These are phyloP conservation scores for Hirundichthys speculiger DNA, from an alignment of 2,113 vertebrate species.

Conservation along the genomic window DNA sequence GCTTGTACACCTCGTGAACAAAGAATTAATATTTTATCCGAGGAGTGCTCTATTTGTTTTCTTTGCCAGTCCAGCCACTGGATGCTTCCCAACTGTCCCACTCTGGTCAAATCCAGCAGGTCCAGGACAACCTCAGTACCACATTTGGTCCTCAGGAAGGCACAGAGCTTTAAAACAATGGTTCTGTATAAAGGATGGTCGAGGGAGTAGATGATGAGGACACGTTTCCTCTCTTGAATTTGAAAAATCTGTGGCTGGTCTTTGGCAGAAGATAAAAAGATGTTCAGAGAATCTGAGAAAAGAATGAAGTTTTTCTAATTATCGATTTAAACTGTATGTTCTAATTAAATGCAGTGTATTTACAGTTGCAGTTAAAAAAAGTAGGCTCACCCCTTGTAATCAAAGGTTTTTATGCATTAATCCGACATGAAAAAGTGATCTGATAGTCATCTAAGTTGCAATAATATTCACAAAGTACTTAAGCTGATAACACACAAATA, in stretches of 20 bases:
- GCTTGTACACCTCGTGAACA: constrained; percentile 90
- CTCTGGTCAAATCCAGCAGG: constrained; percentile 82
- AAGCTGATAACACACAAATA: too few species aligned
- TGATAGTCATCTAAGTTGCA: too few species aligned
- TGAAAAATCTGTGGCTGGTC: constrained; percentile 15
- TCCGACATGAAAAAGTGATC: too few species aligned
- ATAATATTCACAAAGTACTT: too few species aligned
- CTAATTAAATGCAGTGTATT: background rate
- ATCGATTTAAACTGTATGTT: constrained; percentile 4
- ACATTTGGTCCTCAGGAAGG: constrained; percentile 87
- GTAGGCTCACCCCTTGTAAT: too few species aligned
- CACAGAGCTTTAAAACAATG: constrained; percentile 87
- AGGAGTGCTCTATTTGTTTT: constrained; percentile 80
- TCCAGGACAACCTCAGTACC: constrained; percentile 91
- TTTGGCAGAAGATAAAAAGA: constrained; percentile 1
- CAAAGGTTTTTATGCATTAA: too few species aligned
- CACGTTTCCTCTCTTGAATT: constrained; percentile 67
- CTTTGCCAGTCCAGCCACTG: constrained; percentile 90
- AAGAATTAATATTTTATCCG: constrained; percentile 91
- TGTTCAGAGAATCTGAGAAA: constrained; percentile 35
- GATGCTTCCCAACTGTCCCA: constrained; percentile 85
- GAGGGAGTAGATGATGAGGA: constrained; percentile 91
- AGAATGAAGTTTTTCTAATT: background rate
- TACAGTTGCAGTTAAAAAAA: too few species aligned
- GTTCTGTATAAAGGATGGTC: constrained; percentile 90